Percentiles rank a stretch among this genome's conserved stretches.
phyloP scores from a whole-genome alignment of 1,140 invertebrate species.

The Neodiprion fabricii region DNA sequence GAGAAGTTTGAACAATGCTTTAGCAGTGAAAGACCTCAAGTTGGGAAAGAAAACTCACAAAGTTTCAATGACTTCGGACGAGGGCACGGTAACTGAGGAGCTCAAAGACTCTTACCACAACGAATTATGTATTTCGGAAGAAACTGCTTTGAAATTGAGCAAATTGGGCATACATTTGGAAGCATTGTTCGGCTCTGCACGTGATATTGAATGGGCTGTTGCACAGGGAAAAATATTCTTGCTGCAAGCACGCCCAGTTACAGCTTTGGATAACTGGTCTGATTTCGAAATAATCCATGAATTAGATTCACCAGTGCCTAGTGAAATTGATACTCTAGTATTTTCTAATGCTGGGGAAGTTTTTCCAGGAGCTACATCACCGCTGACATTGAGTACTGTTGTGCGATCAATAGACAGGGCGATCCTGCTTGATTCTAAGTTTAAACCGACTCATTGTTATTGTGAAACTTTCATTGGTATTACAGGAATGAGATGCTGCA shows the following conservation, averaged over 20 bases:
- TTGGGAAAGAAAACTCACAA: slow-evolving; percentile 68
- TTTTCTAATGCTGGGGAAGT: slow-evolving; percentile 73
- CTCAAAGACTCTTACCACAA: slow-evolving; percentile 51
- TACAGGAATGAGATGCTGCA: slow-evolving; percentile 28
- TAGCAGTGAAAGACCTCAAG: slow-evolving; percentile 59
- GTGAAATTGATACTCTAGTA: slow-evolving; percentile 55
- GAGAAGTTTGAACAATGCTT: slow-evolving; percentile 56
- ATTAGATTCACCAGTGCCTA: slow-evolving; percentile 66
- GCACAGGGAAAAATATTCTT: slow-evolving; percentile 65
- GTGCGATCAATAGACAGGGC: slow-evolving; percentile 46
- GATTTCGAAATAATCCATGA: slow-evolving; percentile 79
- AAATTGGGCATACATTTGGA: slow-evolving; percentile 68
- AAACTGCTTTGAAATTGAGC: slow-evolving; percentile 62
- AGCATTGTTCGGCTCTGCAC: slow-evolving; percentile 67
- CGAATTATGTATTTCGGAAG: slow-evolving; percentile 61
- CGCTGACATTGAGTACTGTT: slow-evolving; percentile 55
- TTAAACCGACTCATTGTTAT: neutral
- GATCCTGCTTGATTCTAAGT: slow-evolving; percentile 30
- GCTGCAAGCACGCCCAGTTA: slow-evolving; percentile 78
- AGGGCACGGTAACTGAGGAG: slow-evolving; percentile 46
- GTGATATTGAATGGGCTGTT: slow-evolving; percentile 82
- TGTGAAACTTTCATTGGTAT: slow-evolving; percentile 9
- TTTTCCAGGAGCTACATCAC: slow-evolving; percentile 58
- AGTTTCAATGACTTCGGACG: slow-evolving; percentile 54
- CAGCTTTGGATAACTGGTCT: slow-evolving; percentile 71